Evolutionary conservation across 2,888 invertebrate species (phyloP), one percentile per base, ranked within the genome.

Genomic region (Cyrtodaria siliqua): DNA sequence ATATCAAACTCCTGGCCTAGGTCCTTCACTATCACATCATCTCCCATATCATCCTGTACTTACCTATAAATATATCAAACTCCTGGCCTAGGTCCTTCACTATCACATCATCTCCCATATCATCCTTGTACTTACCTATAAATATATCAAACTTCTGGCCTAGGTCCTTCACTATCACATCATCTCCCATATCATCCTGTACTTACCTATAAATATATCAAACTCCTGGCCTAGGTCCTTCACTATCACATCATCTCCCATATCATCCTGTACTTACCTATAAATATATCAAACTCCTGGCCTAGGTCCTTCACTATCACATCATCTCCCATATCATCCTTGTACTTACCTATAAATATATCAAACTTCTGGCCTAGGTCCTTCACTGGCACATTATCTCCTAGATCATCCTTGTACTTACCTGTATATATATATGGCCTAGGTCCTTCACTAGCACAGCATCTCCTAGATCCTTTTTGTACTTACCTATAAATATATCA

Each of bases 21-120:
- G 6, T 77, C 59, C 18, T 61, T n/a, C 1, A 82, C 82, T n/a
- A n/a, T n/a, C n/a, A n/a, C n/a, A n/a, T n/a, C n/a, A n/a, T n/a
- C n/a, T n/a, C n/a, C n/a, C n/a, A n/a, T n/a, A n/a, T n/a, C n/a
- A n/a, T n/a, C n/a, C n/a, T n/a, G n/a, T n/a, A n/a, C 53, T n/a
- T n/a, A n/a, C n/a, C n/a, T n/a, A n/a, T n/a, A n/a, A n/a, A 82
- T 12, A 82, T 62, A 38, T 82, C 79, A 74, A 82, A 82, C 18
- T 73, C 56, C 69, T 82, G 79, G 6, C 23, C 24, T 18, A 76
- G 44, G 4, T 76, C 57, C n/a, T 60, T 16, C 1, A 82, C 82
- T 24, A 47, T 33, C 16, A 73, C 61, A 29, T 62, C 67, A 9
- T 40, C 59, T 12, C 73, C 73, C n/a, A n/a, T n/a, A n/a, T n/a